phyloP scores from a whole-genome alignment of 2,113 vertebrate genomes.

The Eclectus roratus region DNA sequence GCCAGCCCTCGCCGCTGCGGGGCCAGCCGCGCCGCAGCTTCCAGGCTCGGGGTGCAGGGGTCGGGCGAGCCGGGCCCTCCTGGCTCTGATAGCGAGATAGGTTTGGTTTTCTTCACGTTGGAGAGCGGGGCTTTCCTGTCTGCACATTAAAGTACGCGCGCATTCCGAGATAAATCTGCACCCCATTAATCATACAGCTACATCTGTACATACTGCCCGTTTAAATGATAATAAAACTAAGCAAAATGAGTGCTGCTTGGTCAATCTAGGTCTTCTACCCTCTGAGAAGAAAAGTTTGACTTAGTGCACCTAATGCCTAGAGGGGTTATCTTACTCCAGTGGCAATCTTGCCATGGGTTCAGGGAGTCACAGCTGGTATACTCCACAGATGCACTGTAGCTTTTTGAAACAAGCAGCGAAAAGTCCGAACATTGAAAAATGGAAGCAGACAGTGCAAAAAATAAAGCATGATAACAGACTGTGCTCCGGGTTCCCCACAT shows the following conservation, averaged over 20 bases:
- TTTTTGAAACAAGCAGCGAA: not conserved
- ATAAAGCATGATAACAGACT: constrained; percentile 9
- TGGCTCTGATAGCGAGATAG: not conserved
- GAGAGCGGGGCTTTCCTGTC: not conserved
- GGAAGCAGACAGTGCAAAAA: constrained; percentile 27
- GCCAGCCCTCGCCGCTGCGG: not conserved
- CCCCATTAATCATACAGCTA: not conserved
- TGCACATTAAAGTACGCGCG: accelerated
- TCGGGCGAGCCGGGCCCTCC: no score
- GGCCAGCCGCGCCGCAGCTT: not conserved
- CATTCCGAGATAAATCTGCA: not conserved
- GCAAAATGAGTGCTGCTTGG: no score
- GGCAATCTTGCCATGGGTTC: accelerated
- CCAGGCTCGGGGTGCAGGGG: not conserved
- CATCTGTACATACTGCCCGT: not conserved
- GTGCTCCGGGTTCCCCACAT: not conserved
- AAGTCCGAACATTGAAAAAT: not conserved
- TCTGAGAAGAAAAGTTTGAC: not conserved
- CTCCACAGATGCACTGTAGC: not conserved
- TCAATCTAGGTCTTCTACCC: not conserved
- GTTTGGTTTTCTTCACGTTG: accelerated
- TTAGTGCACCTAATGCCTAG: not conserved
- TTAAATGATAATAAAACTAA: not conserved
- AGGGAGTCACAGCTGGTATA: accelerated
- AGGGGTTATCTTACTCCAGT: not conserved